These are phyloP conservation scores for Acanthiza pusilla DNA, from an alignment of 2,797 vertebrate species.

Conservation along the genomic window DNA sequence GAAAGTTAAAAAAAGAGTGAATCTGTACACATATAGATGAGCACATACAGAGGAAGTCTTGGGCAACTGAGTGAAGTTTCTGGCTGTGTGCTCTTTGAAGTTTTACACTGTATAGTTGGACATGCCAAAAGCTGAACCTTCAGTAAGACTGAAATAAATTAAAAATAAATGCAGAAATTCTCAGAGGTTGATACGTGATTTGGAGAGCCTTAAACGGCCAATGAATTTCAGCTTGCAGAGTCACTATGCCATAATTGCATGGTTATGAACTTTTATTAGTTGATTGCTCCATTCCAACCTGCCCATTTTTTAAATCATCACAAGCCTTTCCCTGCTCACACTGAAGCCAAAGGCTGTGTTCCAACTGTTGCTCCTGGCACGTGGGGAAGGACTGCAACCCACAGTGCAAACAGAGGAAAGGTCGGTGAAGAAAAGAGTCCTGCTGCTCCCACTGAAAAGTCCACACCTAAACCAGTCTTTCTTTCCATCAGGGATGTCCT, in stretches of 20 bases:
- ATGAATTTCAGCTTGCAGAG: conserved; percentile 12
- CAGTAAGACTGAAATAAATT: background rate
- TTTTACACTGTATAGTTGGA: background rate
- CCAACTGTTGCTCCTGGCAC: background rate
- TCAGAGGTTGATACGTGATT: background rate
- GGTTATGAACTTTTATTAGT: conserved; percentile 28
- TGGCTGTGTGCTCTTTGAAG: background rate
- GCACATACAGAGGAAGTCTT: background rate
- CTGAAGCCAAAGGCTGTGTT: background rate
- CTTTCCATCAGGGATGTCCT: background rate
- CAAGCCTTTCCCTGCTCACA: background rate
- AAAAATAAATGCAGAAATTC: conserved; percentile 14
- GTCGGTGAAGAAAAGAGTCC: background rate
- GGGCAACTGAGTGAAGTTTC: background rate
- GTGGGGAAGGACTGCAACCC: background rate
- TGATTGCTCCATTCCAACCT: conserved; percentile 5
- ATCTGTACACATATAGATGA: background rate
- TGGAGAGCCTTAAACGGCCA: background rate
- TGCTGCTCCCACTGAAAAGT: background rate
- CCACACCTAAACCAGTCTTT: background rate
- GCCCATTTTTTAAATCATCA: conserved; percentile 1
- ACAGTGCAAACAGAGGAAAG: background rate
- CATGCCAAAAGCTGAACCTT: background rate
- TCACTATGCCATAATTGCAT: background rate
- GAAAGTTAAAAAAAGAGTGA: background rate